Conservation (phyloP, 2,797 vertebrate species). For the Silurus lanzhouensis region DNA sequence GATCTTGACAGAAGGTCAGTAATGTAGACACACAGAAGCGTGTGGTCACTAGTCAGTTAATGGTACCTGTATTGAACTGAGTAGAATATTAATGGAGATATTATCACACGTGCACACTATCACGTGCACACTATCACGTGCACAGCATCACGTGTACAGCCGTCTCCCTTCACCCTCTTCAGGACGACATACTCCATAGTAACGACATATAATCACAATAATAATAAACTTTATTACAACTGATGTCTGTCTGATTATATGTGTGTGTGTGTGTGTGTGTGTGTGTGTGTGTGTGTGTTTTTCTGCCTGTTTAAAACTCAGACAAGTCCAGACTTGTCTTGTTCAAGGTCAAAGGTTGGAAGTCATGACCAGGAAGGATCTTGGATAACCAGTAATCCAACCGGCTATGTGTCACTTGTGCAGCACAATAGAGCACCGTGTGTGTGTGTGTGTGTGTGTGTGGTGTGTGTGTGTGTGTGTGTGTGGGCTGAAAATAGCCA, state of each 20-base stretch:
- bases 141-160: slow-evolving; percentile 23
- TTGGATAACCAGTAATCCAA: slow-evolving; percentile 7
- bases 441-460: slow-evolving; percentile 20
- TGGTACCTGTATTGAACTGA: slow-evolving; percentile 77
- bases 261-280: slow-evolving; percentile 16
- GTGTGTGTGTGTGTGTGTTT: slow-evolving; percentile 22
- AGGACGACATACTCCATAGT: slow-evolving; percentile 14
- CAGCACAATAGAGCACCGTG: slow-evolving; percentile 9
- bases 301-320: not conserved
- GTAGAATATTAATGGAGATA: slow-evolving; percentile 65
- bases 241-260: not conserved
- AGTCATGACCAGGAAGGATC: slow-evolving; percentile 2
- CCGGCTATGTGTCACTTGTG: slow-evolving; percentile 24
- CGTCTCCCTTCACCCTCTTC: slow-evolving; percentile 26
- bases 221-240: slow-evolving; percentile 25
- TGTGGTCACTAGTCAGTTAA: slow-evolving; percentile 65
- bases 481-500: slow-evolving; percentile 70
- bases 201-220: slow-evolving; percentile 31
- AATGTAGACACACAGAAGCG: not conserved
- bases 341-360: not conserved
- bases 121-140: not conserved
- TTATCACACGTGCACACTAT: slow-evolving; percentile 39
- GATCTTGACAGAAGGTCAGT: not conserved
- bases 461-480: slow-evolving; percentile 12
- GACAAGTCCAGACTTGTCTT: not conserved